Evolutionary conservation across 2,888 invertebrate genomes (phyloP), one percentile per base, ranked within the genome.

Genomic region (Melanostoma mellinum): DNA sequence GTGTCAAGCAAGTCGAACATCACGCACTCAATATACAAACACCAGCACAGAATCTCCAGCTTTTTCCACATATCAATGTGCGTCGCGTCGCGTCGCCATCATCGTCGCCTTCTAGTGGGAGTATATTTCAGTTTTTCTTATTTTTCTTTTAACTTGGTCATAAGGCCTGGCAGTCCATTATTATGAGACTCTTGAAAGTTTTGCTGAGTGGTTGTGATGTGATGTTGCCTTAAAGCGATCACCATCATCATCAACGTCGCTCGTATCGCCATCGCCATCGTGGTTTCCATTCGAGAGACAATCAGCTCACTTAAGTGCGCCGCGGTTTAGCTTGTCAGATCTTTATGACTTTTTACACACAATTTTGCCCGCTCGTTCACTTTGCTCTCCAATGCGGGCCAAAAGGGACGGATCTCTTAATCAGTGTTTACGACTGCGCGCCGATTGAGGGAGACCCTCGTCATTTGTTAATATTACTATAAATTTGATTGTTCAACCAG

Each of bases 401-500:
- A 20, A 69, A 78, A 82, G 73, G 82, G 78, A 78, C 82, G 82
- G 82, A 82, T 82, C 82, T 78, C 82, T 82, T 82, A 82, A 82
- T 82, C 82, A 82, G 78, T 78, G 82, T 82, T 82, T 82, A 82
- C 82, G 82, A 82, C 73, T 82, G 78, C 78, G 78, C 69, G 38
- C 78, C 78, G 73, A 77, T 78, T 78, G 69, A 82, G 48, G 30
- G 58, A 78, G 73, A 78, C 82, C 78, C 82, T 78, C 73, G 82
- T 82, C 78, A 82, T 82, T 82, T 82, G 73, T 82, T 74, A 78
- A 78, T 82, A 82, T 78, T 73, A 69, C 73, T 82, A 77, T 52
- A 82, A 85, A 87, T 89, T 88, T 88, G 88, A 88, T 88, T 88
- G 88, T 63, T 36, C 42, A 10, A 38, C 55, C 86, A 86, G 86